Percentiles rank a stretch among this genome's conserved stretches.
Evolutionary conservation across 2,797 vertebrate species (phyloP).

Genomic region (Remorina albescens): DNA sequence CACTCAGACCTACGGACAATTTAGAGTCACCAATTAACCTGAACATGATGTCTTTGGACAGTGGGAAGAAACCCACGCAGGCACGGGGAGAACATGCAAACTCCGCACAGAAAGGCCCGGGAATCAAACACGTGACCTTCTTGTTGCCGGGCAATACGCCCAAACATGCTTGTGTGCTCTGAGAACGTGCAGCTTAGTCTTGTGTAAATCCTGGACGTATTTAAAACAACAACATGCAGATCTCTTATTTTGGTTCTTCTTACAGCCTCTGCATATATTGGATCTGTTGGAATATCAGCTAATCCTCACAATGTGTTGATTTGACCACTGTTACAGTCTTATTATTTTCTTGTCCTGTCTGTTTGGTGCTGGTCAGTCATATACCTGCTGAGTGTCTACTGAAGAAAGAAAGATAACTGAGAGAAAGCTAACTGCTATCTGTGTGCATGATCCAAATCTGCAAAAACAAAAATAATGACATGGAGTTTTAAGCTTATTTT

Average conservation of each 20-base stretch:
- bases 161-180: not conserved
- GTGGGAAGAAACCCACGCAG: too few relatives aligned
- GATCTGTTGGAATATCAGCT: too few relatives aligned
- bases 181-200: slow-evolving; percentile 21
- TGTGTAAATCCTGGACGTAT: slow-evolving; percentile 31
- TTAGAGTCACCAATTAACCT: too few relatives aligned
- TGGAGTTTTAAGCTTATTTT: not conserved
- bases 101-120: too few relatives aligned
- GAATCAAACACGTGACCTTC: too few relatives aligned
- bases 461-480: not conserved
- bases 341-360: slow-evolving; percentile 10
- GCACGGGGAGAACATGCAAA: too few relatives aligned
- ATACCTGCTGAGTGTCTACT: slow-evolving; percentile 32
- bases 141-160: too few relatives aligned
- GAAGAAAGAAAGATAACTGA: too few relatives aligned
- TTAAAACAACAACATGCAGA: slow-evolving; percentile 38
- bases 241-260: not conserved
- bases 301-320: slow-evolving; percentile 11
- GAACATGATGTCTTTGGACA: too few relatives aligned
- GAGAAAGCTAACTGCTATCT: too few relatives aligned
- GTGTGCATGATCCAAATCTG: slow-evolving; percentile 7
- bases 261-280: too few relatives aligned
- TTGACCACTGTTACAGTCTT: not conserved
- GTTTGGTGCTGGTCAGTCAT: slow-evolving; percentile 1
- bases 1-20: too few relatives aligned